These are phyloP conservation scores for Pyrocephalus nanus DNA, from an alignment of 2,797 vertebrate genomes.

Conservation along the genomic window DNA sequence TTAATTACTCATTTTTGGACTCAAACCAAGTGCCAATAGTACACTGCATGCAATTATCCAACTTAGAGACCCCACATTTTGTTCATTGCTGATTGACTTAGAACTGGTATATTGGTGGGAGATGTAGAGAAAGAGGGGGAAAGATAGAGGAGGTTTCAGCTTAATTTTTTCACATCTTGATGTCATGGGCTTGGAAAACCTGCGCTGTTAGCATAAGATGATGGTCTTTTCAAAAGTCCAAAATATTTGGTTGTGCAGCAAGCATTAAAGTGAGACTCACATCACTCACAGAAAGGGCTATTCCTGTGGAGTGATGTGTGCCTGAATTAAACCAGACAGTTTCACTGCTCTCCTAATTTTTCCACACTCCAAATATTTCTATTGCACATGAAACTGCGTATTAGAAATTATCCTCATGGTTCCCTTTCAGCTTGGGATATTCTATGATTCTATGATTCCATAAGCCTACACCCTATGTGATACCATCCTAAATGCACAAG, in stretches of 20 bases:
- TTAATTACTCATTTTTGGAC: background rate
- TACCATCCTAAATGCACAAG: background rate
- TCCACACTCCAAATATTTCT: constrained; percentile 25
- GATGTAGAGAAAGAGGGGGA: background rate
- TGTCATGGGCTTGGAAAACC: background rate
- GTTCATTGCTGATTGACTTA: background rate
- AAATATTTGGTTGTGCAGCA: background rate
- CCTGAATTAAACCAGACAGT: background rate
- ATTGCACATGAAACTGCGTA: background rate
- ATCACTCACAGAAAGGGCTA: background rate
- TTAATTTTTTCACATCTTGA: background rate
- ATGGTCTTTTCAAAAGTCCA: background rate
- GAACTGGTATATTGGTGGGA: background rate
- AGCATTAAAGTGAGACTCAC: constrained; percentile 12
- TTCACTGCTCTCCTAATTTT: constrained; percentile 10
- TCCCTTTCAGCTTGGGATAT: background rate
- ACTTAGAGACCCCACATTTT: background rate
- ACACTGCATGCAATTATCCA: background rate
- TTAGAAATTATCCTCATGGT: background rate
- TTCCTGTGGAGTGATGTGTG: background rate
- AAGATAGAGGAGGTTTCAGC: background rate
- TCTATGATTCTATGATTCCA: background rate
- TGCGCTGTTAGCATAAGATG: background rate
- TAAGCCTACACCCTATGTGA: background rate
- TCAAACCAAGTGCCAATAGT: background rate